phyloP scores from a whole-genome alignment of 2,113 vertebrate species.

The Rhinoptilus africanus region DNA sequence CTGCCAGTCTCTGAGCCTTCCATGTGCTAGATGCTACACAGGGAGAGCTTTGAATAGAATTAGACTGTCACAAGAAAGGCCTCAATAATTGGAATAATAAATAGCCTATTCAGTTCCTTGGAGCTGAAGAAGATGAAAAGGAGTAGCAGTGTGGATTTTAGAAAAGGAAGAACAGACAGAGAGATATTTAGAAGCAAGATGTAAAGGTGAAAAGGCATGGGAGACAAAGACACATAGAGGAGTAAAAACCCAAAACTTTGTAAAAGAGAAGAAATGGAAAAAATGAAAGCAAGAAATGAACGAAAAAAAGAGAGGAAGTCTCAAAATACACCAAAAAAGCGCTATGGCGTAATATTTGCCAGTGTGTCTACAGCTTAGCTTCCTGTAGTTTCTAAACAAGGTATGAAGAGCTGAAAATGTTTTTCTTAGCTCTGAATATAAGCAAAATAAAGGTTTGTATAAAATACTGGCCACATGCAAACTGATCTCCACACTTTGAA shows the following conservation, averaged over 20 bases:
- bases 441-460: background rate
- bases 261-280: background rate
- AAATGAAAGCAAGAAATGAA: background rate
- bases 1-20: background rate
- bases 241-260: background rate
- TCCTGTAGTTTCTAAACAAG: slow-evolving; percentile 10
- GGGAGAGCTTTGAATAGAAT: background rate
- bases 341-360: background rate
- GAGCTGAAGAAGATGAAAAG: background rate
- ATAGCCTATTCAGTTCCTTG: background rate
- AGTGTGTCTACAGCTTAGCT: background rate
- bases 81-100: background rate
- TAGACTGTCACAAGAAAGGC: background rate
- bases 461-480: background rate
- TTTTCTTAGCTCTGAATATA: background rate
- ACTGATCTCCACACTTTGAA: background rate
- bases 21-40: background rate
- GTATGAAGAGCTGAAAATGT: background rate
- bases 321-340: background rate
- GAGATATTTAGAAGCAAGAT: background rate
- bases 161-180: background rate
- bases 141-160: background rate
- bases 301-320: background rate
- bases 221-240: background rate
- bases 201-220: background rate